Conservation (phyloP, 1,140 invertebrate species). For the Heliconius hermathena region DNA sequence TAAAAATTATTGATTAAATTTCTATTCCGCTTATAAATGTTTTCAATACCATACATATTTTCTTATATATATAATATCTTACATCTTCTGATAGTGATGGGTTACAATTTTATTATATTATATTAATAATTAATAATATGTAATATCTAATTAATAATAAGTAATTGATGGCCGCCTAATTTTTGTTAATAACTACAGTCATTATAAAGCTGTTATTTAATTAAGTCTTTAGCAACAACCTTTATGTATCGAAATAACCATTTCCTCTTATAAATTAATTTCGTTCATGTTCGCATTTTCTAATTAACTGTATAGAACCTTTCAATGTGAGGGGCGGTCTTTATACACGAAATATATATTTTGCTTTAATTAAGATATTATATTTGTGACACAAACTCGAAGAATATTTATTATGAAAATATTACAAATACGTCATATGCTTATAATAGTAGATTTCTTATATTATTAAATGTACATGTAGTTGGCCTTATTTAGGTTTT, state of each 20-base stretch:
- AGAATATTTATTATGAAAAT: conserved; percentile 8
- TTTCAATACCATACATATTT: too few relatives aligned
- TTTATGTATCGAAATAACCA: conserved; percentile 24
- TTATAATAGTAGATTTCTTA: neutral
- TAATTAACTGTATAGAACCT: conserved; percentile 26
- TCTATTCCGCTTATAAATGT: too few relatives aligned
- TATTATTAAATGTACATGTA: too few relatives aligned
- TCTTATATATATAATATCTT: too few relatives aligned
- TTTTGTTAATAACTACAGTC: conserved; percentile 5
- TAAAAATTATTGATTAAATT: too few relatives aligned
- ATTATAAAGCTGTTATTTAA: conserved; percentile 40
- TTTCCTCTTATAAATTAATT: conserved; percentile 28
- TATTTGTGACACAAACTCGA: neutral
- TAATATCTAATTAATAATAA: neutral
- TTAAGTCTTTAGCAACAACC: conserved; percentile 14
- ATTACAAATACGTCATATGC: neutral
- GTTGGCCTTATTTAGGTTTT: too few relatives aligned
- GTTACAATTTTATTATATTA: too few relatives aligned
- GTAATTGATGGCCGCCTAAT: neutral
- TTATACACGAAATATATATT: conserved; percentile 15
- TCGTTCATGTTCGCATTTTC: conserved; percentile 26
- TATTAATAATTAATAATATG: too few relatives aligned
- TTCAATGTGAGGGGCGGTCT: conserved; percentile 18
- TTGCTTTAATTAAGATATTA: conserved; percentile 23
- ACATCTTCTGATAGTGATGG: too few relatives aligned